Evolutionary conservation across 2,797 vertebrate genomes (phyloP), one percentile per base, ranked within the genome.

Genomic region (Chiroxiphia lanceolata): DNA sequence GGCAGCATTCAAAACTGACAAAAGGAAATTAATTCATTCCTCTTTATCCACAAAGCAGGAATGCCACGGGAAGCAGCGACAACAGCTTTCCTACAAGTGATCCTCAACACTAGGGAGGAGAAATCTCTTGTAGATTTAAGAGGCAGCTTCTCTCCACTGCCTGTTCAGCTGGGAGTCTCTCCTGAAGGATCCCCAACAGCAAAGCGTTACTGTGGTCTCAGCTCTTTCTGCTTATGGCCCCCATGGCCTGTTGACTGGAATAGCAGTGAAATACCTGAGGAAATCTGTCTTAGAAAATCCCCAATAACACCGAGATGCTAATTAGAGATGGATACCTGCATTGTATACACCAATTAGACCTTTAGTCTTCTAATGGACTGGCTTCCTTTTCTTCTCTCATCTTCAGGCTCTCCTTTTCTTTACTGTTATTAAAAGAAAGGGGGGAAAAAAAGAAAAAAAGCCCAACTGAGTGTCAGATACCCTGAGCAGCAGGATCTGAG

Each of bases 391-490:
- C 90, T 51, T 94, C 88, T 47, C 9, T 20, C 3, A 1, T 15
- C 80, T 86, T 92, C 92, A 96, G 76, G 11, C 36, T 96, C 89
- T 96, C 88, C 77, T 96, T 97, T 87, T 97, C 96, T 51, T 54
- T 81, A 10, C 96, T 96, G 75, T 57, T 69, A 42, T 2, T 22
- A 72, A 18, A 61, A 44, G 5, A 5, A 5, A 42, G 25, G 6
- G 10, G 4, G 3, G 6, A 7, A 5, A 31, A 29, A 16, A 13
- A 10, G 11, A 29, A 13, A 48, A 29, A 19, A 47, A 61, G 8
- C 6, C 31, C 31, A 40, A 33, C 45, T 87, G 42, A 86, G 48
- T 3, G 1, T 75, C 64, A 51, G 45, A 34, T 25, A 27, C 2
- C 31, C 40, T 40, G 53, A 88, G 65, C 61, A 93, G 72, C 45